phyloP scores from a whole-genome alignment of 2,113 vertebrate genomes.

The Clarias gariepinus region DNA sequence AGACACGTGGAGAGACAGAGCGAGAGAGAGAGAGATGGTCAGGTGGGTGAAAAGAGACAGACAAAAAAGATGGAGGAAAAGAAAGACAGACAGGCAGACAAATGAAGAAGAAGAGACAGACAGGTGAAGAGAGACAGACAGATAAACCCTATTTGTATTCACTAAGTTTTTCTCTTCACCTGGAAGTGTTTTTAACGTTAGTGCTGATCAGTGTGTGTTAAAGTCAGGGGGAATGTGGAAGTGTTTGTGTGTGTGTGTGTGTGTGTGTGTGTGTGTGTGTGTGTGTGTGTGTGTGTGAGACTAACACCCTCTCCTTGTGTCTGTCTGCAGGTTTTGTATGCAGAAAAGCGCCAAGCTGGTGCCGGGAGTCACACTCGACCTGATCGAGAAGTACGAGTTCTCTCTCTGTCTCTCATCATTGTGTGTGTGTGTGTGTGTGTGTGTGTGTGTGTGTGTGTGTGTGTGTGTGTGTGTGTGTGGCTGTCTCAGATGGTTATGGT shows the following conservation, averaged over 20 bases:
- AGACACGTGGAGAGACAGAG: no score
- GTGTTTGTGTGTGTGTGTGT: conserved; percentile 17
- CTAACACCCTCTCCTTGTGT: not conserved
- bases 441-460: not conserved
- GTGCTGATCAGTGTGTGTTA: no score
- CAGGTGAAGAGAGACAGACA: no score
- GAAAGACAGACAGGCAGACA: no score
- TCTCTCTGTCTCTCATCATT: not conserved
- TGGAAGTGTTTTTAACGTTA: no score
- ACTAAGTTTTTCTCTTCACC: no score
- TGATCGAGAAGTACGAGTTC: conserved; percentile 96
- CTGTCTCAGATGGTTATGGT: not conserved
- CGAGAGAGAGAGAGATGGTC: no score
- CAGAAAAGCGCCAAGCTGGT: conserved; percentile 97
- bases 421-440: not conserved
- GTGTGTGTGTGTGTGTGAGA: not conserved
- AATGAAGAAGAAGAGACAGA: no score
- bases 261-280: not conserved
- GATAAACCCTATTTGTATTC: no score
- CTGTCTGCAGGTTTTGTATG: conserved; percentile 90
- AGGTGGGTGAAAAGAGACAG: no score
- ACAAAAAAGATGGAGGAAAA: no score
- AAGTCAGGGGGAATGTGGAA: not conserved
- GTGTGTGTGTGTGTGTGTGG: not conserved
- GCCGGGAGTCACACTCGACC: conserved; percentile 95